Evolutionary conservation across 2,113 vertebrate species (phyloP).

Genomic region (Cricetomys ansorgei): DNA sequence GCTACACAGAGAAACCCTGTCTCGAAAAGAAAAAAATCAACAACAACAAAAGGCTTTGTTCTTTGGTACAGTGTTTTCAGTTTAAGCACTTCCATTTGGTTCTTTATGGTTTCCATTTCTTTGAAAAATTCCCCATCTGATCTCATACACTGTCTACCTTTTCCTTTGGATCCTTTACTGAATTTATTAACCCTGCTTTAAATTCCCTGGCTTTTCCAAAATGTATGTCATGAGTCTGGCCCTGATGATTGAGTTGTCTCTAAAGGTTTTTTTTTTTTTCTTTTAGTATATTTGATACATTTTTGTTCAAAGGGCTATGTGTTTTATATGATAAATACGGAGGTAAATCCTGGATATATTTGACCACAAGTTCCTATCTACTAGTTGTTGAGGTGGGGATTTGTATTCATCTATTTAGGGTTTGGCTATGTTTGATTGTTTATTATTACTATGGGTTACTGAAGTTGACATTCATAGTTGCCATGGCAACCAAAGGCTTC

Average conservation of each 20-base stretch:
- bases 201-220: not conserved
- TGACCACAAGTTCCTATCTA: not conserved
- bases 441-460: slow-evolving; percentile 38
- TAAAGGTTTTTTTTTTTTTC: not conserved
- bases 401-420: slow-evolving; percentile 26
- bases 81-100: not conserved
- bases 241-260: slow-evolving; percentile 5
- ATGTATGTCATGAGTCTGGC: not conserved
- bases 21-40: not conserved
- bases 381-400: slow-evolving; percentile 1
- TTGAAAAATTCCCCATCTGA: not conserved
- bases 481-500: slow-evolving; percentile 31
- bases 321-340: not conserved
- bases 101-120: not conserved
- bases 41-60: not conserved
- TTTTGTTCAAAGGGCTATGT: slow-evolving; percentile 1
- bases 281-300: slow-evolving; percentile 14
- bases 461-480: slow-evolving; percentile 36
- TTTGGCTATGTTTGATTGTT: slow-evolving; percentile 46
- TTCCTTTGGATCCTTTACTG: not conserved
- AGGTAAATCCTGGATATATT: slow-evolving; percentile 39
- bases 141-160: not conserved
- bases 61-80: not conserved
- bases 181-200: slow-evolving; percentile 18
- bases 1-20: not conserved